phyloP scores from a whole-genome alignment of 2,113 vertebrate genomes.

The Odontesthes bonariensis region DNA sequence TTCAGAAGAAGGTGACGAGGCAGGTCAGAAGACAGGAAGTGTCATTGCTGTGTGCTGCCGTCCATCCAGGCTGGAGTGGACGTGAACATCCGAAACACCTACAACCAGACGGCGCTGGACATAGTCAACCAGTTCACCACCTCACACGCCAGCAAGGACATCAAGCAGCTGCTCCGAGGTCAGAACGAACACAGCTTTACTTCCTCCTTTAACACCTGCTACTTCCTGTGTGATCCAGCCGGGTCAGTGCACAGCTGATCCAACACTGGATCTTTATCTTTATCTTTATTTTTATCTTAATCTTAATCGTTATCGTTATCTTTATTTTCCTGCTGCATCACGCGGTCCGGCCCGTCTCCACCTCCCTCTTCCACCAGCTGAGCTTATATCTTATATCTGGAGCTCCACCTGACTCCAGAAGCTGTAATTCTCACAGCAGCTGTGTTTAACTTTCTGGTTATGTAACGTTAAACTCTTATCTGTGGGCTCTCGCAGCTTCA shows the following conservation, averaged over 20 bases:
- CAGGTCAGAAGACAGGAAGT: neutral
- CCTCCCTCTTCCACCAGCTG: neutral
- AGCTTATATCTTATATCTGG: too few species aligned
- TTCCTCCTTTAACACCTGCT: fast-evolving
- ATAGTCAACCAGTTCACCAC: constrained; percentile 99
- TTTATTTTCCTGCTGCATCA: neutral
- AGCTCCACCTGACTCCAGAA: constrained; percentile 1
- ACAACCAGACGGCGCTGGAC: constrained; percentile 97
- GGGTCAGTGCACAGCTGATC: neutral
- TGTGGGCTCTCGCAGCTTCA: constrained; percentile 31
- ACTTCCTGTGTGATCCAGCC: too few species aligned
- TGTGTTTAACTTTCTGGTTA: constrained; percentile 39
- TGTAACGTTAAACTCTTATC: constrained; percentile 39
- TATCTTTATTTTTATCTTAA: too few species aligned
- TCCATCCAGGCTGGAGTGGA: constrained; percentile 54
- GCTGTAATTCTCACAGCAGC: constrained; percentile 43
- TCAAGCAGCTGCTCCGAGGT: constrained; percentile 97
- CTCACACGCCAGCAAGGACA: constrained; percentile 95
- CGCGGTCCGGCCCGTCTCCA: too few species aligned
- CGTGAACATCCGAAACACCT: constrained; percentile 94
- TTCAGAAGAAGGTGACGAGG: too few species aligned
- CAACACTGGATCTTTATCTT: too few species aligned
- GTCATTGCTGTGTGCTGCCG: neutral
- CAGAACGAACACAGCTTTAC: constrained; percentile 30
- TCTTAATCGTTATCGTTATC: too few species aligned